Base-by-base conservation (phyloP, 2,888 invertebrate species). In the Rhingia rostrata region DNA sequence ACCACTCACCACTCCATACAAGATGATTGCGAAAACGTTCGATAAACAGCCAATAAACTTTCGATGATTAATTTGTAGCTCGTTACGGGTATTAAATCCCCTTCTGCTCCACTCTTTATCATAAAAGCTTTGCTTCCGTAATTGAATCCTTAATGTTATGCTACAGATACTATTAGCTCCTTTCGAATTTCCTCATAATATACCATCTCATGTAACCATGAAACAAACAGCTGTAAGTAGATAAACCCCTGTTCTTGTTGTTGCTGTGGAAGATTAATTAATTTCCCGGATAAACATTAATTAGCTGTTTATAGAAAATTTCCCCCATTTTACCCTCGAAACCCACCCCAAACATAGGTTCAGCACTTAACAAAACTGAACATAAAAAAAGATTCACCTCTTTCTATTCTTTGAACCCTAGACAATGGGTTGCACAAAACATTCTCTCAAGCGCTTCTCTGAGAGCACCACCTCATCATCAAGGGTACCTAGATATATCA, bases 321-420 rank as follows among this genome's bases (percentile, higher is more conserved):
- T 33, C 33, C 22, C 41, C 33, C 5, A 43, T 53, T 37, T 12
- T 37, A 30, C 4, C 32, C 37, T 39, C 4, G 4, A 33, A 9
- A n/a, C 10, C 58, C n/a, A 4, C 10, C 35, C 51, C 60, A 39
- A 73, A 60, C 35, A 22, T 22, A 22, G 22, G 22, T 22, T 51
- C 12, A 37, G 37, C 47, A 74, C 63, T 67, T 74, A 63, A 37
- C 14, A 61, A 56, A 77, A 63, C 47, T 45, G 58, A 64, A 53
- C 64, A 74, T 69, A 74, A 74, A 74, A 77, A 72, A 77, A 82
- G 67, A 77, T 72, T 66, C 72, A 66, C 56, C 67, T 72, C 51
- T 77, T 67, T 69, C 69, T 63, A 39, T 51, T 14, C 61, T 22
- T 35, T 37, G 37, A 47, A 22, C 35, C 32, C 7, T 4, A 37